Evolutionary conservation across 2,797 vertebrate genomes (phyloP), one percentile per base, ranked within the genome.

Genomic region (Pteropus rufus): DNA sequence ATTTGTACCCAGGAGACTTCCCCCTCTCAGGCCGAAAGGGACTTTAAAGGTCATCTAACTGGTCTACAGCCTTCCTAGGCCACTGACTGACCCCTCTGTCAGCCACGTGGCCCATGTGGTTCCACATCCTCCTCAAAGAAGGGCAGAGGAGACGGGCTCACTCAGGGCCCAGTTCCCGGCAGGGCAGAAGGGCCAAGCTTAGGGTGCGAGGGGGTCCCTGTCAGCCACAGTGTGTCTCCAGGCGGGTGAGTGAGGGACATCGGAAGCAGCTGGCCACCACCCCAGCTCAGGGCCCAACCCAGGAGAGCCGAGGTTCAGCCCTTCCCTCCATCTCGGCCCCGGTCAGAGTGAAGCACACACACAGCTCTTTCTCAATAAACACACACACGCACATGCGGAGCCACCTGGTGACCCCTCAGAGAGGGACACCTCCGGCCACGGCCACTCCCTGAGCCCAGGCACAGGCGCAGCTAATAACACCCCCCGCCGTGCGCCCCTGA

Each of bases 401-500:
- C 86, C 21, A 3, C 70, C 34, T 58, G 69, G 1, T n/a, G 60
- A 54, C 89, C 83, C 18, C 88, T 64, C 0, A 0, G 18, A 81
- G 67, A 85, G 58, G 23, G 79, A 60, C 39, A 31, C 10, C 84
- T 80, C 46, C 6, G 65, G 62, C 89, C 60, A 21, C 6, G 65
- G 62, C 89, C 54, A 21, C 76, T 65, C 93, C 1, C 19, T 0
- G 3, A 72, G 70, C 70, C 76, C 85, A 77, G 46, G 64, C 4
- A 0, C 1, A 0, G 70, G 76, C 19, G 0, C 83, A 31, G 60
- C 93, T 96, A 88, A 73, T 88, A 65, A 83, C 0, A 1, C 97
- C 62, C 34, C 96, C 93, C 0, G 1, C 73, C 0, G 18, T 0
- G 5, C 5, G 34, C 46, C 91, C 87, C 95, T 97, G 96, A 96